Evolutionary conservation across 2,888 invertebrate species (phyloP).

Genomic region (Chaitophorus viminalis): DNA sequence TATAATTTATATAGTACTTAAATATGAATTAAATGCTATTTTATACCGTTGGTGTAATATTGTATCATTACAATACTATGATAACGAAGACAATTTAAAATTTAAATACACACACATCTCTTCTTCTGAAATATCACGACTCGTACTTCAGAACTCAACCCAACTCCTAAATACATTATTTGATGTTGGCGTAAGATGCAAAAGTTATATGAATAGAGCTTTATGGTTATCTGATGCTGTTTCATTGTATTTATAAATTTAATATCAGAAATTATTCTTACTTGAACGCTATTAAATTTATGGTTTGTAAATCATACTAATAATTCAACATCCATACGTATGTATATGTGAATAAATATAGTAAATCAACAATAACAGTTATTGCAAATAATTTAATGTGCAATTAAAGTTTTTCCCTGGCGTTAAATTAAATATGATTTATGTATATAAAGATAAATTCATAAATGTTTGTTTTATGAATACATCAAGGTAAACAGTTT

Average conservation of each 20-base stretch:
- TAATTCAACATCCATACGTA: neutral
- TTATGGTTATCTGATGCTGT: neutral
- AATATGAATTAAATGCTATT: too few relatives aligned
- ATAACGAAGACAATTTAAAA: neutral
- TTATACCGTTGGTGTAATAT: too few relatives aligned
- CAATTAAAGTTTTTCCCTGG: neutral
- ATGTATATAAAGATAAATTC: neutral
- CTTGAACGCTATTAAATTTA: neutral
- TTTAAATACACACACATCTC: neutral
- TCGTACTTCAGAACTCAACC: neutral
- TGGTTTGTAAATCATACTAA: neutral
- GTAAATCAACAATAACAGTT: too few relatives aligned
- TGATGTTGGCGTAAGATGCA: neutral
- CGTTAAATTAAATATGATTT: neutral
- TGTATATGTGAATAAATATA: neutral
- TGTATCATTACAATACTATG: neutral
- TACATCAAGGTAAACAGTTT: too few relatives aligned
- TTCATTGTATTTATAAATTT: neutral
- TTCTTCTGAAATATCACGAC: neutral
- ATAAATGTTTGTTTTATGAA: neutral
- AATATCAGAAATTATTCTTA: neutral
- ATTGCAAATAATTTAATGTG: too few relatives aligned
- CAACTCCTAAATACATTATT: neutral
- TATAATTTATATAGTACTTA: too few relatives aligned
- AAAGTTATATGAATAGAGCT: neutral